A percentile compares a stretch with the other conserved stretches of the same genome.
These are phyloP conservation scores for Cryptomyrus ogoouensis DNA, from an alignment of 2,113 vertebrate species.

Conservation along the genomic window DNA sequence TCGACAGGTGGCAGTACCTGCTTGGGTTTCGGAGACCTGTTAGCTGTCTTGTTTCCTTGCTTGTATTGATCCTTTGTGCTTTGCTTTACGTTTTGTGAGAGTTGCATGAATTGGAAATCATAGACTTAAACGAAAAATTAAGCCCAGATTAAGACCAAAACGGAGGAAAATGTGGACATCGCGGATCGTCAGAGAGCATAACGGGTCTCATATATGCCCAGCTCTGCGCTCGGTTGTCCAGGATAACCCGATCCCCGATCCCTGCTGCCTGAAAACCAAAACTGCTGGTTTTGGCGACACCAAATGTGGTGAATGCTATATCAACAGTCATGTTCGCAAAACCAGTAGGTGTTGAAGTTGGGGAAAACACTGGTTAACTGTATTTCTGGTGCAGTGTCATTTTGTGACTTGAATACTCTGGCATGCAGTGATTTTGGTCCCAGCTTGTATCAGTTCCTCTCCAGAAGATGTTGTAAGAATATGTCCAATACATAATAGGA, in stretches of 20 bases:
- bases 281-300: background rate
- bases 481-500: background rate
- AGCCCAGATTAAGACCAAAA: background rate
- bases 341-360: background rate
- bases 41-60: background rate
- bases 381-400: background rate
- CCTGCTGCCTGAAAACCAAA: background rate
- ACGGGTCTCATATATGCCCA: background rate
- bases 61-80: background rate
- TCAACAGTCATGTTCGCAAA: background rate
- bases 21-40: background rate
- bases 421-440: background rate
- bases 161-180: background rate
- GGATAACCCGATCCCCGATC: background rate
- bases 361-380: background rate
- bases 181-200: background rate
- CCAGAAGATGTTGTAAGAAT: background rate
- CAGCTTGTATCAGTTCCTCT: background rate
- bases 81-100: background rate
- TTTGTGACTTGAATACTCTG: background rate
- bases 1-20: background rate
- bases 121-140: background rate
- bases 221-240: background rate
- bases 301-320: background rate
- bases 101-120: background rate